Percentiles rank a stretch among this genome's conserved stretches.
phyloP scores from a whole-genome alignment of 53 echinoderm and acorn worm genomes.

The Paracentrotus lividus region DNA sequence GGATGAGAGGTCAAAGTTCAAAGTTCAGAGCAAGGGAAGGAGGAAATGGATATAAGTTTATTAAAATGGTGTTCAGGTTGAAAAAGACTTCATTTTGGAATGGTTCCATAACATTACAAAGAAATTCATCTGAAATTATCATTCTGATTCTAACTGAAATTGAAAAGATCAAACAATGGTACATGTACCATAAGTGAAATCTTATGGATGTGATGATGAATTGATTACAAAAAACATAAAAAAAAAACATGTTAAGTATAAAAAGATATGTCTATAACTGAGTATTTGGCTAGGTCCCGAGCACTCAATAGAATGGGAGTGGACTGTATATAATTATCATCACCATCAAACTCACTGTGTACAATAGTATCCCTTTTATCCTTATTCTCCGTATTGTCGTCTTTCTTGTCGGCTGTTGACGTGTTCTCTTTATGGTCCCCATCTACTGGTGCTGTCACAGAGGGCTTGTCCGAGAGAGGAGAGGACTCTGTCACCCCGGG shows the following conservation, averaged over 20 bases:
- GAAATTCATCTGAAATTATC: too few species aligned
- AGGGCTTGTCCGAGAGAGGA: not conserved
- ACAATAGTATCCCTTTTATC: constrained; percentile 50
- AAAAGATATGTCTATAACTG: too few species aligned
- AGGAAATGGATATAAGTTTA: not conserved
- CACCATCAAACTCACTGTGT: constrained; percentile 60
- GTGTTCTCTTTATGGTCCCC: not conserved
- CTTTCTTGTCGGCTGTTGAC: constrained; percentile 54
- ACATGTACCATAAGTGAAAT: too few species aligned
- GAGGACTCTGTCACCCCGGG: constrained; percentile 34
- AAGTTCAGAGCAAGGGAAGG: not conserved
- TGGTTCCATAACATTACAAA: not conserved
- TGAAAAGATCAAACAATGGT: not conserved
- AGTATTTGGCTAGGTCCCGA: too few species aligned
- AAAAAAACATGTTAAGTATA: too few species aligned
- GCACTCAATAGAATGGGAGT: too few species aligned
- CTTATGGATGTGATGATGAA: too few species aligned
- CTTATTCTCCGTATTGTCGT: constrained; percentile 32
- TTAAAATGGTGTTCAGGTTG: not conserved
- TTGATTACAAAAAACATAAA: too few species aligned
- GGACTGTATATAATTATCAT: too few species aligned
- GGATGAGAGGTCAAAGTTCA: not conserved
- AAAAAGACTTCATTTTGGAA: not conserved
- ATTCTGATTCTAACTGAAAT: not conserved
- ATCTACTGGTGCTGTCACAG: not conserved